phyloP scores from a whole-genome alignment of 2,113 vertebrate species.

The Anser cygnoides region DNA sequence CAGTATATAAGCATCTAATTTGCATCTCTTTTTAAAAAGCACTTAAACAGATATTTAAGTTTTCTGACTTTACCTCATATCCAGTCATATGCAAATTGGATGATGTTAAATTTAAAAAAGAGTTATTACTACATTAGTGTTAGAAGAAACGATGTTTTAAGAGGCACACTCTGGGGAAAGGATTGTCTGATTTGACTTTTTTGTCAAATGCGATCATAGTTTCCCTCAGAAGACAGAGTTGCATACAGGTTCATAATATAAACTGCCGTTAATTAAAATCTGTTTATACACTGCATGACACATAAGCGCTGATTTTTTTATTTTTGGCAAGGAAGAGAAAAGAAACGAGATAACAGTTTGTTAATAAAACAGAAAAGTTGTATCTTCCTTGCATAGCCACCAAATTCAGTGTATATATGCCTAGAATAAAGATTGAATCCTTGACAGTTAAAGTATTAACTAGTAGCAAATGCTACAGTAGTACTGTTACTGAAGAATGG shows the following conservation, averaged over 20 bases:
- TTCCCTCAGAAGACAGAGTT: not conserved
- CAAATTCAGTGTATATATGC: not conserved
- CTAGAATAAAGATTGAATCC: conserved; percentile 36
- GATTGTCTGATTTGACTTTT: not conserved
- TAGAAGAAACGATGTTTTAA: not conserved
- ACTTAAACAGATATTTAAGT: not conserved
- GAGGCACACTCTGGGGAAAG: not conserved
- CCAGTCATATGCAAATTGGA: not conserved
- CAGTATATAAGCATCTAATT: not conserved
- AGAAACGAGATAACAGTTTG: not conserved
- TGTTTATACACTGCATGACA: not conserved
- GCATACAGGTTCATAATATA: not conserved
- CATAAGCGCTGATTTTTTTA: not conserved
- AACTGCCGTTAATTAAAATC: not conserved
- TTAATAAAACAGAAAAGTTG: conserved; percentile 25
- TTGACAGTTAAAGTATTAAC: conserved; percentile 31
- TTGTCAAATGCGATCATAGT: not conserved
- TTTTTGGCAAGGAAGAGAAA: not conserved
- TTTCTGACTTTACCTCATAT: not conserved
- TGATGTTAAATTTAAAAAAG: not conserved
- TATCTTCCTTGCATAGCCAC: conserved; percentile 41
- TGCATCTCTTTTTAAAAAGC: not conserved
- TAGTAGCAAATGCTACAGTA: conserved; percentile 19
- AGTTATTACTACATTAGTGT: not conserved
- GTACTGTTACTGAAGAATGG: not conserved